Evolutionary conservation across 2,113 vertebrate species (phyloP), one percentile per base, ranked within the genome.

Genomic region (Thymallus thymallus): DNA sequence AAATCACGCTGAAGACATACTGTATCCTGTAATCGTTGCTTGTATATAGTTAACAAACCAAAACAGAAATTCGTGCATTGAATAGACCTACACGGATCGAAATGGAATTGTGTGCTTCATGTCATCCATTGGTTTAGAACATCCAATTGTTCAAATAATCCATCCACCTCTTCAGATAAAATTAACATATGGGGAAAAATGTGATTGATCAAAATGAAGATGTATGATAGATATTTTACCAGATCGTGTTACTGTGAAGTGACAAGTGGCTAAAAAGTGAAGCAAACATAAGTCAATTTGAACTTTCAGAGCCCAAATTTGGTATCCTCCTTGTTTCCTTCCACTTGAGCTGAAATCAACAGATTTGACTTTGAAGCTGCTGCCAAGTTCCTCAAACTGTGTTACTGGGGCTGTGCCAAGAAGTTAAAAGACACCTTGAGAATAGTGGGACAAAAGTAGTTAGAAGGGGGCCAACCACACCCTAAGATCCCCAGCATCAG

Each of bases 281-380:
- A 82, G 87, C 18, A 60, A 22, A 60, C 7, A 23, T 30, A 18
- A 68, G 75, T 29, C 73, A 86, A 88, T 91, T 91, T 90, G 82
- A 85, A 89, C 90, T 91, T 88, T 80, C 67, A 88, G 88, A 86
- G 82, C 85, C 83, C n/a, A 60, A n/a, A 7, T 4, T 18, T 20
- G 79, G 71, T 82, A 76, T 80, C 76, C 85, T 91, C 84, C 87
- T 89, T 86, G 88, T 86, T 73, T 79, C 45, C 68, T 63, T 72
- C 32, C 23, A 88, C 74, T 90, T 90, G 86, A 91, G 92, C 92
- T 91, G 87, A 91, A 94, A 92, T 90, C 88, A 93, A 92, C 88
- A 89, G 76, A 83, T 89, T 86, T 76, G 85, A 89, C 89, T 88
- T 89, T 91, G 85, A 90, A 94, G 88, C 85, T 85, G 82, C 77